Evolutionary conservation across 2,888 invertebrate genomes (phyloP).

Genomic region (Kuschelorhynchus macadamiae): DNA sequence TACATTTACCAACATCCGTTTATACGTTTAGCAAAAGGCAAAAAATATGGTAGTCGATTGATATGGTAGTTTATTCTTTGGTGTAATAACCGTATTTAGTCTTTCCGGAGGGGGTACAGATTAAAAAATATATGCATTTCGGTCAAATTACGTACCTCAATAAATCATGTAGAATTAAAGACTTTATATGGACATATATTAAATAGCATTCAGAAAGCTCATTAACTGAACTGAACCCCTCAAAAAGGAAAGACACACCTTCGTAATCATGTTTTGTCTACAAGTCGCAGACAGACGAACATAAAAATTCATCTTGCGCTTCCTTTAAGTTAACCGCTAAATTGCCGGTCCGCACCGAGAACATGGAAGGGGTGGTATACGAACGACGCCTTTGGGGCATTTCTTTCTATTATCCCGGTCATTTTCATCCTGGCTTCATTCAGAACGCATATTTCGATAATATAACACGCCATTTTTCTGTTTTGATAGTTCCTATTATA

Average conservation of each 20-base stretch:
- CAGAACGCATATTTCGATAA: conserved; percentile 10
- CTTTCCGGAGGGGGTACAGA: no score
- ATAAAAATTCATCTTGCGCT: conserved; percentile 31
- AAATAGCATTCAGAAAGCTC: neutral
- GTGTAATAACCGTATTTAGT: no score
- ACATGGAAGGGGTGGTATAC: conserved; percentile 41
- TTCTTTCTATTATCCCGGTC: conserved; percentile 10
- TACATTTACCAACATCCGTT: no score
- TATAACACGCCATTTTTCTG: conserved; percentile 32
- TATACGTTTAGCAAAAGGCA: no score
- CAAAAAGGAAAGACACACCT: conserved; percentile 20
- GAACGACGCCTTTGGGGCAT: conserved; percentile 2
- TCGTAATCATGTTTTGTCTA: conserved; percentile 41
- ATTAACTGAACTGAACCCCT: neutral
- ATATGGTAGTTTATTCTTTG: no score
- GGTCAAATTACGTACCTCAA: no score
- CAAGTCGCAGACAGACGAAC: conserved; percentile 27
- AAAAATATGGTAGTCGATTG: no score
- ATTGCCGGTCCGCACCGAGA: conserved; percentile 15
- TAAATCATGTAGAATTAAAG: no score
- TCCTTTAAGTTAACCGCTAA: conserved; percentile 30
- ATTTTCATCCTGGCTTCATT: conserved; percentile 1
- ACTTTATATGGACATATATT: neutral
- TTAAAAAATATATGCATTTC: no score
- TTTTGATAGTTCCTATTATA: no score